A percentile compares a stretch with the other conserved stretches of the same genome.
Conservation (phyloP, 2,113 vertebrate species). For the Charadrius vociferus region DNA sequence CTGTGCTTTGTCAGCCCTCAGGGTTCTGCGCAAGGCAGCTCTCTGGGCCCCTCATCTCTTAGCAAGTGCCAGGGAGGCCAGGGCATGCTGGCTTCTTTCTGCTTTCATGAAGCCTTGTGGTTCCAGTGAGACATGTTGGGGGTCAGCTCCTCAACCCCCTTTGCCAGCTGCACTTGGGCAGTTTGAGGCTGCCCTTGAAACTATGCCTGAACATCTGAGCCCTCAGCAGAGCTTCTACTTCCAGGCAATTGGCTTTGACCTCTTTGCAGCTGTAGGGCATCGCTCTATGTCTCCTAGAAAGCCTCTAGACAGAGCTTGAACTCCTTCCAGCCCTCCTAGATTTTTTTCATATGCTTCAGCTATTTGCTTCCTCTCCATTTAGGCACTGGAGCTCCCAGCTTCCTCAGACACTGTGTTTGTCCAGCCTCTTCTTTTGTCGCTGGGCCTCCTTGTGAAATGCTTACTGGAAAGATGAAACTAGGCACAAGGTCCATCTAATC, state of each 20-base stretch:
- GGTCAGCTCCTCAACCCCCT: not conserved
- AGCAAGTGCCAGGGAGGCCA: not conserved
- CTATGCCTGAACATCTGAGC: not conserved
- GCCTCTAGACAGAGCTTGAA: not conserved
- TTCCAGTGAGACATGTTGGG: not conserved
- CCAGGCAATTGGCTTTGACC: conserved; percentile 14
- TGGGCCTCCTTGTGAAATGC: not conserved
- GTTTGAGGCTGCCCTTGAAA: not conserved
- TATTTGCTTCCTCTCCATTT: not conserved
- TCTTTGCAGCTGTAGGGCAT: not conserved
- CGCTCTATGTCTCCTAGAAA: not conserved
- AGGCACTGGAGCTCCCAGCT: not conserved
- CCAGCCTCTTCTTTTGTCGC: not conserved
- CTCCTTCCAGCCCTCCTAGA: not conserved
- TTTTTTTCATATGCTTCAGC: not conserved
- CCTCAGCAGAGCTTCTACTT: not conserved
- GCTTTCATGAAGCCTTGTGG: not conserved
- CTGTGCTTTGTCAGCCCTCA: not conserved
- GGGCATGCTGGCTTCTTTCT: not conserved
- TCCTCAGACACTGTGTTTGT: not conserved
- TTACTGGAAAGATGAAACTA: not conserved
- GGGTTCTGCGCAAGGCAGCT: not conserved
- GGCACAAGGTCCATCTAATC: not conserved
- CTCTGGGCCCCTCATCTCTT: not conserved
- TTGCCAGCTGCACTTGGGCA: not conserved